These are phyloP conservation scores for Enteromius anoplus DNA, from an alignment of 2,797 vertebrate species.

Conservation along the genomic window DNA sequence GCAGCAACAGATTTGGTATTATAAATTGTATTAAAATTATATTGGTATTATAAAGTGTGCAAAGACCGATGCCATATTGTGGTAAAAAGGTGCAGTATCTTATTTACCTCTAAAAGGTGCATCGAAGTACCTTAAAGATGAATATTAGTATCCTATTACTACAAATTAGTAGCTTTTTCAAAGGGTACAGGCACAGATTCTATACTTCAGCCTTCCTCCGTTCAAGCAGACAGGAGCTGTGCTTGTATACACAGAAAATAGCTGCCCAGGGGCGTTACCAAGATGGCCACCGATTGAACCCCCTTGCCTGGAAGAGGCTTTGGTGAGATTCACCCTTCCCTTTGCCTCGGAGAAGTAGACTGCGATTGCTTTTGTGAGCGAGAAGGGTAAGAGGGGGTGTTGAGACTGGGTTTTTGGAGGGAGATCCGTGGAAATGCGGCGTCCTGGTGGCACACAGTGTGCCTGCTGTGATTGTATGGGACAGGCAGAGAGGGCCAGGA, in stretches of 20 bases:
- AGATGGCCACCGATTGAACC: not conserved
- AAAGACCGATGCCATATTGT: too few species aligned
- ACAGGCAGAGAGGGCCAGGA: conserved; percentile 19
- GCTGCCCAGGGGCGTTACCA: not conserved
- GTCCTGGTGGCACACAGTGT: conserved; percentile 20
- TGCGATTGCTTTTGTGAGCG: conserved; percentile 26
- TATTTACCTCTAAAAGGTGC: not conserved
- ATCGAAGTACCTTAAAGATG: not conserved
- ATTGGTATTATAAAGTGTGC: too few species aligned
- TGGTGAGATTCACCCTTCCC: not conserved
- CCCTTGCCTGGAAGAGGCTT: not conserved
- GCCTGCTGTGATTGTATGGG: conserved; percentile 40
- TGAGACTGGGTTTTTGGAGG: not conserved
- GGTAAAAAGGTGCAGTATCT: not conserved
- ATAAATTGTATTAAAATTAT: too few species aligned
- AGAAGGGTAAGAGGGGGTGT: not conserved
- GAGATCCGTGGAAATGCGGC: not conserved
- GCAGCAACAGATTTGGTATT: too few species aligned
- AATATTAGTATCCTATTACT: not conserved
- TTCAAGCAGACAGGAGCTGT: not conserved
- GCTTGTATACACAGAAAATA: not conserved
- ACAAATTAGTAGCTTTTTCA: not conserved
- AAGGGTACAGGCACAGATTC: not conserved
- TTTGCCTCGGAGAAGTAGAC: not conserved
- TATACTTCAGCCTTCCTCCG: not conserved